Percentiles rank a stretch among this genome's conserved stretches.
Conservation (phyloP, 1,140 invertebrate species). For the Pollicipes pollicipes region DNA sequence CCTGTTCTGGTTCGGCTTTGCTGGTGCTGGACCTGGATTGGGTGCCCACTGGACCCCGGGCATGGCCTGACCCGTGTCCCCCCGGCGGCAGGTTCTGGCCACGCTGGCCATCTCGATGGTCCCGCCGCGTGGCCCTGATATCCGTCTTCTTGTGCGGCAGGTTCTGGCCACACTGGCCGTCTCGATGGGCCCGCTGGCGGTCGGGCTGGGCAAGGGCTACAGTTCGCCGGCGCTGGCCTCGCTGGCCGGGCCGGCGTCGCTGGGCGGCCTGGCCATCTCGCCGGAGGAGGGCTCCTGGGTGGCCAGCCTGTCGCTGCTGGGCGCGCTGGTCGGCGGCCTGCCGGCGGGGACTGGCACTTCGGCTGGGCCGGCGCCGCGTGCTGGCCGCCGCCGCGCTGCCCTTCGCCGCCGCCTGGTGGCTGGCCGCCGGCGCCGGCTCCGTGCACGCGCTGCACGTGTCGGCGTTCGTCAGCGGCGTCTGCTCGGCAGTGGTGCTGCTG, state of each 20-base stretch:
- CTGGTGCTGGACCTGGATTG: too few relatives aligned
- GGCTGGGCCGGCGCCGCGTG: constrained; percentile 45
- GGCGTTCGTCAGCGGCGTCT: constrained; percentile 57
- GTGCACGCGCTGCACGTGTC: constrained; percentile 56
- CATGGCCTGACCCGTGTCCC: too few relatives aligned
- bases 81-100: constrained; percentile 4
- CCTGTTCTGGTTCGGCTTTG: too few relatives aligned
- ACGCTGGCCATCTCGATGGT: constrained; percentile 59
- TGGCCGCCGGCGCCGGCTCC: constrained; percentile 50
- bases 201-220: constrained; percentile 63
- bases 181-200: constrained; percentile 57
- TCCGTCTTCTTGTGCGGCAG: constrained; percentile 7
- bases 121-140: too few relatives aligned
- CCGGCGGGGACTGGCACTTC: constrained; percentile 51
- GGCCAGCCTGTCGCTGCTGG: constrained; percentile 54
- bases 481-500: constrained; percentile 57
- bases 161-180: constrained; percentile 41
- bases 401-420: constrained; percentile 55
- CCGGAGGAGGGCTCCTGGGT: constrained; percentile 64
- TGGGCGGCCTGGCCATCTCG: constrained; percentile 33
- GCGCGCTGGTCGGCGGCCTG: constrained; percentile 55
- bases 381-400: constrained; percentile 48
- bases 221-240: constrained; percentile 66
- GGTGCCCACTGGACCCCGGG: too few relatives aligned
- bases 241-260: constrained; percentile 37